Conservation (phyloP, 2,113 vertebrate species). For the Blennius ocellaris region DNA sequence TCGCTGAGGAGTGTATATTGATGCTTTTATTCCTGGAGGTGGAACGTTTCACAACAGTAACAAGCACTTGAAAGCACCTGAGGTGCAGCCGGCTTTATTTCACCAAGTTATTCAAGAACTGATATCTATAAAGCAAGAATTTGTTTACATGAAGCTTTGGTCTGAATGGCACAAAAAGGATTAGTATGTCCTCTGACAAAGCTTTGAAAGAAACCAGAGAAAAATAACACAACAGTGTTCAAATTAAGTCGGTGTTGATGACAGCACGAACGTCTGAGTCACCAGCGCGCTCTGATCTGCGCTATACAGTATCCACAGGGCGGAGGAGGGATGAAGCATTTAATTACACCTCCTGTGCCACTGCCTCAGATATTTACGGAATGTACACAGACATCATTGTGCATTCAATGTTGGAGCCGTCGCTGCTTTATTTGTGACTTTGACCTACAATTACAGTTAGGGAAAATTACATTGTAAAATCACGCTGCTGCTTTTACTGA, state of each 20-base stretch:
- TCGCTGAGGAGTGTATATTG: background rate
- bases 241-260: constrained; percentile 1
- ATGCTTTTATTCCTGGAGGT: background rate
- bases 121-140: constrained; percentile 12
- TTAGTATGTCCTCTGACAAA: background rate
- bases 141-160: constrained; percentile 3
- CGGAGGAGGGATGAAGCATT: constrained; percentile 22
- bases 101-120: constrained; percentile 18
- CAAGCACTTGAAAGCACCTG: background rate
- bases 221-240: background rate
- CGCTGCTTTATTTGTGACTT: background rate
- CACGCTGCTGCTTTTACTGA: background rate
- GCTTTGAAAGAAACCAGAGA: background rate
- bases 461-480: background rate
- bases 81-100: background rate
- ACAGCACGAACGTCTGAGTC: constrained; percentile 13
- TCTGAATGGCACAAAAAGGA: constrained; percentile 12
- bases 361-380: constrained; percentile 15
- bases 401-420: constrained; percentile 16
- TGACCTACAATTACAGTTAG: constrained; percentile 17
- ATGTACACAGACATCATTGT: background rate
- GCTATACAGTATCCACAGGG: background rate
- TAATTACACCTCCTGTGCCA: constrained; percentile 8
- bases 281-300: constrained; percentile 9
- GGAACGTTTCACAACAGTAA: constrained; percentile 1